Conservation (phyloP, 1,140 invertebrate species). For the Brachionus manjavacas region DNA sequence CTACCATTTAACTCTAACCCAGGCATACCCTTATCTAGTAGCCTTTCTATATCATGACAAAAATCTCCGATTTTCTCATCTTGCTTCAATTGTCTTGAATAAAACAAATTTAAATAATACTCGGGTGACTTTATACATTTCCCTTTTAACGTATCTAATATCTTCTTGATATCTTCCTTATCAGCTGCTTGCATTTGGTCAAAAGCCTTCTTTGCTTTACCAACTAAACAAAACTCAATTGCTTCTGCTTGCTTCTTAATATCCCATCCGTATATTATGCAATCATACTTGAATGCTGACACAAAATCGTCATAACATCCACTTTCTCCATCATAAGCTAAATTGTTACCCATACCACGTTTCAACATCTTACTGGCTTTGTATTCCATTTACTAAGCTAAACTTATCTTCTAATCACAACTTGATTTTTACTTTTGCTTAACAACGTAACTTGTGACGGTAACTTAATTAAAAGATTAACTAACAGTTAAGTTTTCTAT, state of each 20-base stretch:
- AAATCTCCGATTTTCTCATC: background rate
- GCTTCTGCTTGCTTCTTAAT: background rate
- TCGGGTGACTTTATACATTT: background rate
- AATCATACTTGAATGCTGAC: background rate
- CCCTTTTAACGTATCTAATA: background rate
- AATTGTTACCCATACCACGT: background rate
- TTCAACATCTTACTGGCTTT: background rate
- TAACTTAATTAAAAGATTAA: background rate
- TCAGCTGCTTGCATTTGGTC: background rate
- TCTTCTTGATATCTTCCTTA: background rate
- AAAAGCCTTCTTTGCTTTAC: background rate
- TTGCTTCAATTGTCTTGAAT: background rate
- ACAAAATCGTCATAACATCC: background rate
- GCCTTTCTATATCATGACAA: background rate
- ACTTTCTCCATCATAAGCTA: background rate
- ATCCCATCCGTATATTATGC: background rate
- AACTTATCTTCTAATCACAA: background rate
- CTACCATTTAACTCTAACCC: background rate
- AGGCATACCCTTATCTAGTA: background rate
- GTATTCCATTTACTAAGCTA: background rate
- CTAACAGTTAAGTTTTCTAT: too few species aligned
- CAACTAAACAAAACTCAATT: background rate
- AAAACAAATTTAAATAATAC: background rate
- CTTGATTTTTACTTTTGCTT: background rate
- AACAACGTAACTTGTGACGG: background rate